Percentiles rank a stretch among this genome's conserved stretches.
Evolutionary conservation across 2,113 vertebrate genomes (phyloP).

Genomic region (Ptyas mucosa): DNA sequence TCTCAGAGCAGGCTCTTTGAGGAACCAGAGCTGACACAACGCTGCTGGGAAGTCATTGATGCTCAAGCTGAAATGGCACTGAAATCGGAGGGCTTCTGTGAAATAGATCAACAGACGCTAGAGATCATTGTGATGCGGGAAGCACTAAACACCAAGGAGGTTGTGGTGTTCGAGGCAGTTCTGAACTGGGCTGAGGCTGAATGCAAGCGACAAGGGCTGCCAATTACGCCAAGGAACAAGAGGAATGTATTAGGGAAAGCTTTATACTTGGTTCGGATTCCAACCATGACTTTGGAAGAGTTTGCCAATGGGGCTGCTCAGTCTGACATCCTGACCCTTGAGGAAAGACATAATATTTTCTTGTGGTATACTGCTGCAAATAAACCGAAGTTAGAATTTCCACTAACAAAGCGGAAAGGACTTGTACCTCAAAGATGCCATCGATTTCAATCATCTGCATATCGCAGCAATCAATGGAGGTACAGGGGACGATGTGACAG

Average conservation of each 20-base stretch:
- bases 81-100: constrained; percentile 89
- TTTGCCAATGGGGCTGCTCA: constrained; percentile 93
- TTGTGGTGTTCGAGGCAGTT: constrained; percentile 86
- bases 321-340: constrained; percentile 89
- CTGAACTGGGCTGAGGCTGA: constrained; percentile 90
- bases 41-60: constrained; percentile 98
- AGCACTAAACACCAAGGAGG: constrained; percentile 91
- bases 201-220: constrained; percentile 83
- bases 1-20: constrained; percentile 97
- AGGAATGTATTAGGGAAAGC: constrained; percentile 84
- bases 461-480: constrained; percentile 97
- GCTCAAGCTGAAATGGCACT: constrained; percentile 94
- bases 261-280: constrained; percentile 88
- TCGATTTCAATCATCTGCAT: constrained; percentile 91
- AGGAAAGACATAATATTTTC: constrained; percentile 92
- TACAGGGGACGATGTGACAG: constrained; percentile 96
- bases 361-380: constrained; percentile 94
- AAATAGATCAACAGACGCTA: constrained; percentile 89
- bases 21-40: constrained; percentile 90
- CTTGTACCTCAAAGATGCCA: constrained; percentile 84
- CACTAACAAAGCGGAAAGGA: constrained; percentile 79
- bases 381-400: constrained; percentile 88
- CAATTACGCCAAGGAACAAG: constrained; percentile 74
- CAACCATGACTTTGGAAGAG: constrained; percentile 92
- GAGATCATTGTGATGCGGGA: constrained; percentile 89